phyloP scores from a whole-genome alignment of 2,888 invertebrate species.

The Hydriomena furcata region DNA sequence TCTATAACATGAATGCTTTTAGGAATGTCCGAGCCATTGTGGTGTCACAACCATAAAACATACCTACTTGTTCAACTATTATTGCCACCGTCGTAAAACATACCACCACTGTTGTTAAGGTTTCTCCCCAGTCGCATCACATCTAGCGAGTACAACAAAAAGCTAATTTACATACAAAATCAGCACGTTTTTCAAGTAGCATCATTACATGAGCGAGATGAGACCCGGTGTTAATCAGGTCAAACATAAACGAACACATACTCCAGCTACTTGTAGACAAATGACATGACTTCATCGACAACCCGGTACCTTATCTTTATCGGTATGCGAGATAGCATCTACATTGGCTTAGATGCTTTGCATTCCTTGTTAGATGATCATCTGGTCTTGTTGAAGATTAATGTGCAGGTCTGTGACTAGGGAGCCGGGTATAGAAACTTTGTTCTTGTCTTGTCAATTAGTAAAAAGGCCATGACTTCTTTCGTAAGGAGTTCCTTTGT shows the following conservation, averaged over 20 bases:
- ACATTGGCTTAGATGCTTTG: constrained; percentile 41
- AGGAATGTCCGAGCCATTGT: constrained; percentile 5
- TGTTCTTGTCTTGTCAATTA: no score
- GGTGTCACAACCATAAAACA: constrained; percentile 4
- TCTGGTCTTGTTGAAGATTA: constrained; percentile 33
- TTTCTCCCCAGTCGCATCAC: no score
- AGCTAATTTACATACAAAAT: no score
- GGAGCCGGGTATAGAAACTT: not conserved
- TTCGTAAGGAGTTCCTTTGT: no score
- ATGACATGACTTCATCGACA: constrained; percentile 49
- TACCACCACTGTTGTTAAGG: not conserved
- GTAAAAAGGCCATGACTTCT: no score
- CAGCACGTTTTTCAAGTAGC: no score
- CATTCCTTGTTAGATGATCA: constrained; percentile 44
- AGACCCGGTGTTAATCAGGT: no score
- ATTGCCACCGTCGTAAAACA: constrained; percentile 8
- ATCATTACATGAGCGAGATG: no score
- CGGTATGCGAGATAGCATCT: constrained; percentile 50
- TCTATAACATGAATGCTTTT: not conserved
- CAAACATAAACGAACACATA: no score
- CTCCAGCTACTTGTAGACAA: constrained; percentile 40
- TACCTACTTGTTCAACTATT: no score
- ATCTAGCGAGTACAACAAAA: no score
- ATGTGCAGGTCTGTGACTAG: constrained; percentile 3
- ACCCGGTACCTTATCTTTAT: constrained; percentile 50